These are phyloP conservation scores for Andinoacara biseriatus DNA, from an alignment of 2,113 vertebrate species.

Conservation along the genomic window DNA sequence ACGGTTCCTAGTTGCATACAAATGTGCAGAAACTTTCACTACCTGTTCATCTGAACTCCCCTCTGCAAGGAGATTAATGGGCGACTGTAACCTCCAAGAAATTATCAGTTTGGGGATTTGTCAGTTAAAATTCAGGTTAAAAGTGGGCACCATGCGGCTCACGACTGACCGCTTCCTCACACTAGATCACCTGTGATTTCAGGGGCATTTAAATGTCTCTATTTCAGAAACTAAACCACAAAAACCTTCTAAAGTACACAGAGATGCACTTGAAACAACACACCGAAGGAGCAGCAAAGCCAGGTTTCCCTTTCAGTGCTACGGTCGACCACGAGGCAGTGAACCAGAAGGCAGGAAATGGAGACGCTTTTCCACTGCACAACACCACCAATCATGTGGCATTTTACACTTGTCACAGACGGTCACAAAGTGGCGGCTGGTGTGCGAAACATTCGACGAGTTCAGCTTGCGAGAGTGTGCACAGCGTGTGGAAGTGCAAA, in stretches of 20 bases:
- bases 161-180: not conserved
- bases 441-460: constrained; percentile 41
- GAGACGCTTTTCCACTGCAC: constrained; percentile 19
- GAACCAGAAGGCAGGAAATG: constrained; percentile 37
- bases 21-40: not conserved
- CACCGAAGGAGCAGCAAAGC: not conserved
- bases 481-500: constrained; percentile 16
- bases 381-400: constrained; percentile 47
- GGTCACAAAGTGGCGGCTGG: constrained; percentile 52
- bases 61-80: constrained; percentile 5
- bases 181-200: rapidly evolving
- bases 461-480: constrained; percentile 9
- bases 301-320: not conserved
- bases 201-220: not conserved
- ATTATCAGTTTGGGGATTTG: not conserved
- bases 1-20: not conserved
- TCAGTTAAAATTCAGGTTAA: not conserved
- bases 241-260: not conserved
- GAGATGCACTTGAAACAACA: not conserved
- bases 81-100: not conserved
- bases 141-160: not conserved
- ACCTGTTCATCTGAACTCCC: not conserved
- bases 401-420: constrained; percentile 59
- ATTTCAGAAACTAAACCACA: not conserved
- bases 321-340: not conserved